Percentiles rank a stretch among this genome's conserved stretches.
phyloP scores from a whole-genome alignment of 2,888 invertebrate species.

The Siphlonurus alternatus region DNA sequence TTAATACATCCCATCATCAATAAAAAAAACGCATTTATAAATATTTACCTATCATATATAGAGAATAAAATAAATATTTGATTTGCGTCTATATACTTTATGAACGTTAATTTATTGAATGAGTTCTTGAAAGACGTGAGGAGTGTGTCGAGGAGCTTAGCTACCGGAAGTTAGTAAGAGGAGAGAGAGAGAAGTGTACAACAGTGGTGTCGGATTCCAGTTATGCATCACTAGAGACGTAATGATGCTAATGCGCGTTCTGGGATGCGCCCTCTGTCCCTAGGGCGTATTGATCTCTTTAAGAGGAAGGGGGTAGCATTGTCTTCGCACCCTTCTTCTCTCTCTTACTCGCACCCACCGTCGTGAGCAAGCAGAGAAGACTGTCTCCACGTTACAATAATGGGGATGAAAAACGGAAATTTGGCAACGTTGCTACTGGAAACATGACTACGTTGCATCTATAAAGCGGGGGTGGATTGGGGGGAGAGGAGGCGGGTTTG shows the following conservation, averaged over 20 bases:
- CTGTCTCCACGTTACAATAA: no score
- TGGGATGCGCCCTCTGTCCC: not conserved
- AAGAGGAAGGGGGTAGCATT: not conserved
- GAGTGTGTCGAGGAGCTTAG: not conserved
- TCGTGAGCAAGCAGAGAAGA: not conserved
- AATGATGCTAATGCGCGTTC: constrained; percentile 1
- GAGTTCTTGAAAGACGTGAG: no score
- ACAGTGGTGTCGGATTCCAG: no score
- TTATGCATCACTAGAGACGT: no score
- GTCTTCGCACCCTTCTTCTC: constrained; percentile 2
- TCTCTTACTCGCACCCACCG: not conserved
- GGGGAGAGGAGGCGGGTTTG: not conserved
- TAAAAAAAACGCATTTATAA: no score
- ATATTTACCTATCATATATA: no score
- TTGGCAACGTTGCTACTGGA: not conserved
- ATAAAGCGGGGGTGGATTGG: not conserved
- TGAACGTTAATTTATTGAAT: no score
- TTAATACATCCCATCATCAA: no score
- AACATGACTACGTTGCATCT: not conserved
- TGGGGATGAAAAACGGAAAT: no score
- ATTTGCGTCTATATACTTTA: no score
- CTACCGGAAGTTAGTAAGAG: not conserved
- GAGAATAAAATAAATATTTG: no score
- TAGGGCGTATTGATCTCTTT: constrained; percentile 1
- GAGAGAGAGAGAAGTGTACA: no score